Evolutionary conservation across 2,888 invertebrate genomes (phyloP).

Genomic region (Erebia ligea): DNA sequence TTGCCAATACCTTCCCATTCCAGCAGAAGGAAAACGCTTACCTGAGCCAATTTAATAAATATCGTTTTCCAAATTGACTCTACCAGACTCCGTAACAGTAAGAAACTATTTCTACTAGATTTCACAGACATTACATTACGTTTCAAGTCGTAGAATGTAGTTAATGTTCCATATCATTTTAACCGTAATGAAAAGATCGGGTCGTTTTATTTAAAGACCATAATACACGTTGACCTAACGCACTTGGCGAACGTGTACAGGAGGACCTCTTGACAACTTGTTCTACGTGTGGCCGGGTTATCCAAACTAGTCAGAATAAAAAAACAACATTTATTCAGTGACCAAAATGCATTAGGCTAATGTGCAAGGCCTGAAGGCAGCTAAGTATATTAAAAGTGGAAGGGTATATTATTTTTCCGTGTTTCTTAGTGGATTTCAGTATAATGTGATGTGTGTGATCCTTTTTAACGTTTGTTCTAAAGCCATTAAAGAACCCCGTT

Average conservation of each 20-base stretch:
- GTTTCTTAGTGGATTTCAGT: background rate
- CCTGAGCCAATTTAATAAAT: constrained; percentile 9
- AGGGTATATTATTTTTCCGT: background rate
- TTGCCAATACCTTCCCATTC: background rate
- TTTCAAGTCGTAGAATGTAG: constrained; percentile 7
- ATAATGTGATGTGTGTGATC: constrained; percentile 7
- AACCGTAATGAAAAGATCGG: background rate
- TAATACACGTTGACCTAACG: too few species aligned
- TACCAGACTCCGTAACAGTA: background rate
- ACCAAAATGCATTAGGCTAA: too few species aligned
- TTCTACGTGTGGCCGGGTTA: too few species aligned
- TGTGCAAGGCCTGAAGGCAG: too few species aligned
- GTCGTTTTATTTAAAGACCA: background rate
- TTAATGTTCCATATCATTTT: constrained; percentile 12
- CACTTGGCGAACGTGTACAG: too few species aligned
- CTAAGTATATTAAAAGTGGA: too few species aligned
- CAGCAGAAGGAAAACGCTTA: background rate
- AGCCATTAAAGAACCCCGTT: constrained; percentile 17
- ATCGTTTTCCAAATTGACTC: constrained; percentile 10
- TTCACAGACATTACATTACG: constrained; percentile 13
- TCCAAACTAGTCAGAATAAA: too few species aligned
- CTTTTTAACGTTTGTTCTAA: background rate
- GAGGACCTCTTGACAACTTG: too few species aligned
- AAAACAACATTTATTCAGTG: too few species aligned
- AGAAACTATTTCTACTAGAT: constrained; percentile 6